These are phyloP conservation scores for Lagorchestes hirsutus DNA, from an alignment of 2,797 vertebrate genomes.

Conservation along the genomic window DNA sequence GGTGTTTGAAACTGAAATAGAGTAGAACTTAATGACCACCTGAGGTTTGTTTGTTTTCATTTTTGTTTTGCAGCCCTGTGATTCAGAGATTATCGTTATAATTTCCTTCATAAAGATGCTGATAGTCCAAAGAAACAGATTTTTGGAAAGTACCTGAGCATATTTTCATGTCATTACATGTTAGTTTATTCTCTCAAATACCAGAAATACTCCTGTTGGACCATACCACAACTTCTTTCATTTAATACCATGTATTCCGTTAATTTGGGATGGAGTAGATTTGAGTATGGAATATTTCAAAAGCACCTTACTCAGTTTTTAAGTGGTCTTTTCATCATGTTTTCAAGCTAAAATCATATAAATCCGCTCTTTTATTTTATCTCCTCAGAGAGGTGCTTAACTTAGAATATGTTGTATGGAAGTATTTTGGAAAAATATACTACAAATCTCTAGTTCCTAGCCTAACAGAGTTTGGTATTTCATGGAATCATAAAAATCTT, in stretches of 20 bases:
- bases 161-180: slow-evolving; percentile 22
- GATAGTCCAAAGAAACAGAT: neutral
- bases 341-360: slow-evolving; percentile 27
- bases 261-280: slow-evolving; percentile 40
- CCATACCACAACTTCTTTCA: neutral
- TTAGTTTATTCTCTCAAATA: slow-evolving; percentile 16
- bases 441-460: slow-evolving; percentile 31
- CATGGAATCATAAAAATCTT: slow-evolving; percentile 32
- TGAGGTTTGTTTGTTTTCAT: neutral
- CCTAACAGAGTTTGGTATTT: slow-evolving; percentile 31
- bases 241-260: neutral
- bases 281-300: slow-evolving; percentile 5
- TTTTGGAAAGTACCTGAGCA: slow-evolving; percentile 20
- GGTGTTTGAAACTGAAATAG: neutral
- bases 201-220: neutral
- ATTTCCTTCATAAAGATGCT: neutral
- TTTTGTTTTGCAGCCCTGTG: neutral
- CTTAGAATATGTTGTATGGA: slow-evolving; percentile 36
- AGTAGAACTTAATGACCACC: neutral
- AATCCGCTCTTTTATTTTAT: slow-evolving; percentile 34
- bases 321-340: slow-evolving; percentile 33
- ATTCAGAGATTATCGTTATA: slow-evolving; percentile 18
- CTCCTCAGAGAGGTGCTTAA: neutral
- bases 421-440: slow-evolving; percentile 38
- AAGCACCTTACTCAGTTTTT: slow-evolving; percentile 26